Conservation (phyloP, 1,140 invertebrate species). For the Trissolcus basalis region DNA sequence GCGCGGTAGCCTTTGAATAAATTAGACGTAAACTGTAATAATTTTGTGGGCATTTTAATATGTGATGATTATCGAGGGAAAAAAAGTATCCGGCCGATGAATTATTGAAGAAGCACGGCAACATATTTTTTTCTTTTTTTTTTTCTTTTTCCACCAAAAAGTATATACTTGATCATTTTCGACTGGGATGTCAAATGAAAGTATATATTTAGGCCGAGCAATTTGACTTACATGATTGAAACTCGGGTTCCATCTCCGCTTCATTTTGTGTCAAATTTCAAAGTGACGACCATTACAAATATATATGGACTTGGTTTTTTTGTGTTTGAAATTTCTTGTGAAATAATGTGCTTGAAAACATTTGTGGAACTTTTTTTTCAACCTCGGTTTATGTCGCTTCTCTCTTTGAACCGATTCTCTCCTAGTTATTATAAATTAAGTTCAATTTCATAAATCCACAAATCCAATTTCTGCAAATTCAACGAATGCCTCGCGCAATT, state of each 20-base stretch:
- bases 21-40: conserved; percentile 27
- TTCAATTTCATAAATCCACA: not conserved
- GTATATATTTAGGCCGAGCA: conserved; percentile 4
- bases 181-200: conserved; percentile 16
- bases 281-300: too few species aligned
- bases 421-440: not conserved
- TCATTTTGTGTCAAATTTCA: too few species aligned
- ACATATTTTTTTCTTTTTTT: too few species aligned
- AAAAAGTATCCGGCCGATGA: conserved; percentile 16
- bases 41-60: conserved; percentile 10
- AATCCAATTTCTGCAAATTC: conserved; percentile 3
- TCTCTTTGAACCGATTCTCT: not conserved
- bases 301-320: too few species aligned
- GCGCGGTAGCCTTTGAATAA: conserved; percentile 16
- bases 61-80: conserved; percentile 15
- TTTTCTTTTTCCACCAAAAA: too few species aligned
- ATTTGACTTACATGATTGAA: not conserved
- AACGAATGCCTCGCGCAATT: conserved; percentile 6
- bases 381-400: too few species aligned
- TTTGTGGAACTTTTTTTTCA: not conserved
- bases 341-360: too few species aligned
- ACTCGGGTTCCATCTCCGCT: too few species aligned
- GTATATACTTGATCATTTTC: not conserved
- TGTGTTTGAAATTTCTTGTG: too few species aligned
- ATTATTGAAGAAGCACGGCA: conserved; percentile 21